Evolutionary conservation across 2,797 vertebrate genomes (phyloP).

Genomic region (Ambastaia sidthimunki): DNA sequence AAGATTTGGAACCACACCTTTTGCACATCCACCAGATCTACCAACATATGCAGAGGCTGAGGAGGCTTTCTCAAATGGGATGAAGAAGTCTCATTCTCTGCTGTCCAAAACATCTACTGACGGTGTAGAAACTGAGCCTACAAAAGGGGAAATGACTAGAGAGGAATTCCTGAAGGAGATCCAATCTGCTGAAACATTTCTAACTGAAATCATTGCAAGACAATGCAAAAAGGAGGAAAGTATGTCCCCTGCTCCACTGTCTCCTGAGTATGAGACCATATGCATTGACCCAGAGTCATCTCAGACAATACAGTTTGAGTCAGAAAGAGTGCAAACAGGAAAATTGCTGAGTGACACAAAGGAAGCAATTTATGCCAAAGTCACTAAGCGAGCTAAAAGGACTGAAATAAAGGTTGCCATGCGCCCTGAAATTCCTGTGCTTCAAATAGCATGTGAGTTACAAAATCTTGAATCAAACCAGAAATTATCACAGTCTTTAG

Average conservation of each 20-base stretch:
- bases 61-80: constrained; percentile 75
- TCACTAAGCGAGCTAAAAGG: constrained; percentile 83
- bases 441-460: constrained; percentile 78
- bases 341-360: constrained; percentile 72
- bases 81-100: constrained; percentile 74
- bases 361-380: constrained; percentile 84
- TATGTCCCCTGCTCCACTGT: constrained; percentile 72
- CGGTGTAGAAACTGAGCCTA: constrained; percentile 65
- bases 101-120: constrained; percentile 71
- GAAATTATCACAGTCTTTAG: constrained; percentile 35
- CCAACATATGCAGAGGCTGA: constrained; percentile 74
- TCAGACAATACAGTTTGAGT: constrained; percentile 80
- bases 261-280: constrained; percentile 82
- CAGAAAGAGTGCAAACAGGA: constrained; percentile 70
- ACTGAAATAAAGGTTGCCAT: constrained; percentile 80
- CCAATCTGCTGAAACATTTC: constrained; percentile 82
- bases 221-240: constrained; percentile 64
- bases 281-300: constrained; percentile 77
- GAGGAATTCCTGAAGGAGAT: constrained; percentile 83
- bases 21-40: constrained; percentile 67
- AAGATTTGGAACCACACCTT: constrained; percentile 67
- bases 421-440: constrained; percentile 79
- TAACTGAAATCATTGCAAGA: constrained; percentile 83
- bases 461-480: constrained; percentile 61
- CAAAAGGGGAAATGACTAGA: constrained; percentile 77